A percentile compares a stretch with the other conserved stretches of the same genome.
Evolutionary conservation across 1,140 invertebrate species (phyloP).

Genomic region (Neotoxoptera formosana): DNA sequence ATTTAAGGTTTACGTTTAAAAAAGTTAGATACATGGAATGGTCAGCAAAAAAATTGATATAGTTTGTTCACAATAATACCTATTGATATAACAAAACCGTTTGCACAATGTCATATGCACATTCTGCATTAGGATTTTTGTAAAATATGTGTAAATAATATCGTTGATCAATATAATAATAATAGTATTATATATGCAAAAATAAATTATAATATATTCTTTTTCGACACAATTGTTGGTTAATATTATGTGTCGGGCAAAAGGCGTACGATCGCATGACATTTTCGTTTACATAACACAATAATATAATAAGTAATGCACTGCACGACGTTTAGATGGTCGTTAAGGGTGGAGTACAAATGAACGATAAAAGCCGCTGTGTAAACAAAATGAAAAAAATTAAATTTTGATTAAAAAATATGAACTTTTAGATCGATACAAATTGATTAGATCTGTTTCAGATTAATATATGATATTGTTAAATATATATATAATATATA

Average conservation of each 20-base stretch:
- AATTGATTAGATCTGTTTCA: constrained; percentile 39
- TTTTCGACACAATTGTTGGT: constrained; percentile 3
- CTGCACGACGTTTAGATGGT: neutral
- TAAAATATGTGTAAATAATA: constrained; percentile 13
- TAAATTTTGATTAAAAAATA: constrained; percentile 55
- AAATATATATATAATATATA: neutral
- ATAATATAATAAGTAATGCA: constrained; percentile 34
- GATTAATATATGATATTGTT: constrained; percentile 14
- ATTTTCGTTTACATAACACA: constrained; percentile 14
- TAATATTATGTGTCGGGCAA: neutral
- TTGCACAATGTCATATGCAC: neutral
- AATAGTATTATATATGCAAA: constrained; percentile 15
- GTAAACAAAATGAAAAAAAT: neutral
- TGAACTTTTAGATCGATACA: constrained; percentile 26
- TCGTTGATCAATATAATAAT: constrained; percentile 8
- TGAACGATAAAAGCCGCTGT: neutral
- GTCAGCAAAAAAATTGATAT: constrained; percentile 35
- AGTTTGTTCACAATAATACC: constrained; percentile 19
- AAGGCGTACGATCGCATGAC: neutral
- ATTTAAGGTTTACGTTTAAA: constrained; percentile 21
- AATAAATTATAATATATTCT: constrained; percentile 42
- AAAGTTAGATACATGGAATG: constrained; percentile 53
- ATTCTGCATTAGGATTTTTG: constrained; percentile 1
- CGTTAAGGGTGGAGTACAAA: neutral
- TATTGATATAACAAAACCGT: constrained; percentile 18